Percentiles rank a stretch among this genome's conserved stretches.
Evolutionary conservation across 2,888 invertebrate genomes (phyloP).

Genomic region (Athalia cordata): DNA sequence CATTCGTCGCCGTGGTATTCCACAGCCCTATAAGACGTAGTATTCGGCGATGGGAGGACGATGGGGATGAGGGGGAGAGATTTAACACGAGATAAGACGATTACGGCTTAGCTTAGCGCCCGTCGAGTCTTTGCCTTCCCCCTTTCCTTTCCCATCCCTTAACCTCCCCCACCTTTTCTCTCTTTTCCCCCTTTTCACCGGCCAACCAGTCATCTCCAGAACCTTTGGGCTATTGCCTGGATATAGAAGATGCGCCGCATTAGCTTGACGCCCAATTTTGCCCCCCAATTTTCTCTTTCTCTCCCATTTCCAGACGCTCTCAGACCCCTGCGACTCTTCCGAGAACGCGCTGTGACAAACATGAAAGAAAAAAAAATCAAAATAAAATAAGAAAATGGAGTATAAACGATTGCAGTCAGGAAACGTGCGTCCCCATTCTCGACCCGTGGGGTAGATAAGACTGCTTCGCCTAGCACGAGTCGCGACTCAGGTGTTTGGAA

Average conservation of each 20-base stretch:
- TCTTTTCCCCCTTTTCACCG: conserved; percentile 31
- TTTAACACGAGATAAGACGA: conserved; percentile 70
- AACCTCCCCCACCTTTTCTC: conserved; percentile 33
- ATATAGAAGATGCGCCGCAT: conserved; percentile 10
- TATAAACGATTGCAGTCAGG: no score
- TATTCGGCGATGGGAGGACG: conserved; percentile 25
- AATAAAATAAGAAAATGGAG: no score
- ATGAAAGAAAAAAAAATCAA: no score
- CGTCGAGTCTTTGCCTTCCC: conserved; percentile 45
- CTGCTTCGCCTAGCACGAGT: no score
- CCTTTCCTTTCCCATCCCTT: conserved; percentile 43
- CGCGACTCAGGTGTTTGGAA: no score
- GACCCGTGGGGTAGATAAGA: no score
- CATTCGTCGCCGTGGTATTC: conserved; percentile 51
- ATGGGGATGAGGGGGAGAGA: conserved; percentile 55
- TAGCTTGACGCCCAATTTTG: neutral
- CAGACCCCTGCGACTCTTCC: no score
- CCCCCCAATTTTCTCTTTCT: neutral
- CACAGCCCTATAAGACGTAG: conserved; percentile 25
- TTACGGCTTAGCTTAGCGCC: conserved; percentile 66
- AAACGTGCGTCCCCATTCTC: no score
- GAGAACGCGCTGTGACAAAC: no score
- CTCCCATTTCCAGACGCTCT: no score
- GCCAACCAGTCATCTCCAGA: conserved; percentile 21
- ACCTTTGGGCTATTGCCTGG: conserved; percentile 6